Percentiles rank a stretch among this genome's conserved stretches.
These are phyloP conservation scores for Regulus satrapa DNA, from an alignment of 2,113 vertebrate species.

Conservation along the genomic window DNA sequence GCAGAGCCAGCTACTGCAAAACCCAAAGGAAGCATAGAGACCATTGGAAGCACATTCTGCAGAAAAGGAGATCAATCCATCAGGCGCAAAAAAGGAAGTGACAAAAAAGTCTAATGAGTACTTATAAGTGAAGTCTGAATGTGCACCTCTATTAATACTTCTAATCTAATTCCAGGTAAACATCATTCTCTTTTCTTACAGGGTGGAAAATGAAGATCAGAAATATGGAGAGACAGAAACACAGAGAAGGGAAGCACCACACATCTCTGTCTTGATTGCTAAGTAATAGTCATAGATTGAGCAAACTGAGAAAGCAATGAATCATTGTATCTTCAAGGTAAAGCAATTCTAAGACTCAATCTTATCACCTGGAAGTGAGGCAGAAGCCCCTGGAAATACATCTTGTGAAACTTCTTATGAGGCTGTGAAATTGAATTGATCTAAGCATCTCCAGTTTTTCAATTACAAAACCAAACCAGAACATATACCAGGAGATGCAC, in stretches of 20 bases:
- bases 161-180: neutral
- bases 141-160: neutral
- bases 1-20: neutral
- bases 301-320: neutral
- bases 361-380: neutral
- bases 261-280: neutral
- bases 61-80: neutral
- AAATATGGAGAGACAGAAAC: neutral
- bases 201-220: neutral
- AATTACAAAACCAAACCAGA: neutral
- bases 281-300: neutral
- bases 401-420: neutral
- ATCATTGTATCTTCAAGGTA: neutral
- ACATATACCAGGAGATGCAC: neutral
- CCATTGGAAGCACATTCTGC: neutral
- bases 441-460: neutral
- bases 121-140: neutral
- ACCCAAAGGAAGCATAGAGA: neutral
- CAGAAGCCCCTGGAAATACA: neutral
- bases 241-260: neutral
- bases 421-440: neutral
- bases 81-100: neutral
- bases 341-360: conserved; percentile 16
- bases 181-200: neutral
- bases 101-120: neutral